phyloP scores from a whole-genome alignment of 2,113 vertebrate species.

The Lonchura striata region DNA sequence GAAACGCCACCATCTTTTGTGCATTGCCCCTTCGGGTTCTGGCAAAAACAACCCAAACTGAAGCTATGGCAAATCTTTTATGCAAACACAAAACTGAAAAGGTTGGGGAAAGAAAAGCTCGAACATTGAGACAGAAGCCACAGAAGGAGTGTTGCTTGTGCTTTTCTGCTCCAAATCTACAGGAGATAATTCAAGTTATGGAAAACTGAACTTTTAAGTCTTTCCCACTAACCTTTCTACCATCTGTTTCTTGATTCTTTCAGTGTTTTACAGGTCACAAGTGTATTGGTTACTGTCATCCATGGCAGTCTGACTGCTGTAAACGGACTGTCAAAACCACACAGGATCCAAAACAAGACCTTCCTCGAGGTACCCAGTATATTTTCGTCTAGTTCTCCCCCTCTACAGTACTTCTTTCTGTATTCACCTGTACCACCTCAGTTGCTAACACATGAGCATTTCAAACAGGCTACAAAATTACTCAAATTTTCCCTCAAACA shows the following conservation, averaged over 20 bases:
- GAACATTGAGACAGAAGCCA: neutral
- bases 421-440: neutral
- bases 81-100: neutral
- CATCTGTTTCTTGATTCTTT: neutral
- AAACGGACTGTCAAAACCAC: neutral
- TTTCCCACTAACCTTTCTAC: neutral
- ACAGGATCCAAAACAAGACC: neutral
- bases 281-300: neutral
- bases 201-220: neutral
- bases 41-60: neutral
- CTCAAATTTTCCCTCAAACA: neutral
- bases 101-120: neutral
- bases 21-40: neutral
- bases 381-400: neutral
- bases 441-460: neutral
- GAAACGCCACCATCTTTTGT: neutral
- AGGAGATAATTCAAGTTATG: neutral
- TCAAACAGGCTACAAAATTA: neutral
- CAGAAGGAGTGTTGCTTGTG: neutral
- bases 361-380: neutral
- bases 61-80: neutral
- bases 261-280: neutral
- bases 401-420: neutral
- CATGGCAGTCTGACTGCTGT: neutral
- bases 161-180: neutral